These are phyloP conservation scores for Nymphalis c-album DNA, from an alignment of 2,888 invertebrate genomes.

Conservation along the genomic window DNA sequence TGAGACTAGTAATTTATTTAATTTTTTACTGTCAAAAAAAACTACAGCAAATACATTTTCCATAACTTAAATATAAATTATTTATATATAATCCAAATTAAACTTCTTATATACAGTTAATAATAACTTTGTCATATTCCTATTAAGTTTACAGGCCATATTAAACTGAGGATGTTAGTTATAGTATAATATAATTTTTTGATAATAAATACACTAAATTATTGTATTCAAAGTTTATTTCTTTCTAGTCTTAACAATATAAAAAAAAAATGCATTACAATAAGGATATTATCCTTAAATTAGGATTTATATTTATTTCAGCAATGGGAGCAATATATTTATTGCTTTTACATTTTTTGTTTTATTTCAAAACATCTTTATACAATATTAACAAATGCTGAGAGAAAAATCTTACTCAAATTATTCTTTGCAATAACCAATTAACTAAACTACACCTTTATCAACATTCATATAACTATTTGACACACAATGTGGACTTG, in stretches of 20 bases:
- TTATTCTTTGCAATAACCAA: conserved; percentile 15
- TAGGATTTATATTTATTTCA: not conserved
- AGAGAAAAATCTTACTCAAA: not conserved
- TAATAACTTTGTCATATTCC: not conserved
- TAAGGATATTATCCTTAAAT: conserved; percentile 1
- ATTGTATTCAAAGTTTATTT: conserved; percentile 14
- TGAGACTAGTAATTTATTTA: too few species aligned
- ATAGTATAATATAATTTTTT: conserved; percentile 4
- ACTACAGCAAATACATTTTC: too few species aligned
- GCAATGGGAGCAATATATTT: not conserved
- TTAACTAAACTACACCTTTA: conserved; percentile 12
- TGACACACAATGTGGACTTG: conserved; percentile 16
- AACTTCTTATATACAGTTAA: not conserved
- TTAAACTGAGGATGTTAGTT: not conserved
- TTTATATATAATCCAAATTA: not conserved
- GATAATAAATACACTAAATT: conserved; percentile 18
- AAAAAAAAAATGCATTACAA: conserved; percentile 19
- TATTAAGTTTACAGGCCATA: not conserved
- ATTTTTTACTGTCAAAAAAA: too few species aligned
- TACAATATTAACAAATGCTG: conserved; percentile 5
- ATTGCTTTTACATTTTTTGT: too few species aligned
- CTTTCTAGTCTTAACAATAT: conserved; percentile 9
- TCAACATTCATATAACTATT: conserved; percentile 5
- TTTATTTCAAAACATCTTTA: not conserved
- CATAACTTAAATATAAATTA: too few species aligned